Evolutionary conservation across 2,113 vertebrate species (phyloP).

Genomic region (Progne subis): DNA sequence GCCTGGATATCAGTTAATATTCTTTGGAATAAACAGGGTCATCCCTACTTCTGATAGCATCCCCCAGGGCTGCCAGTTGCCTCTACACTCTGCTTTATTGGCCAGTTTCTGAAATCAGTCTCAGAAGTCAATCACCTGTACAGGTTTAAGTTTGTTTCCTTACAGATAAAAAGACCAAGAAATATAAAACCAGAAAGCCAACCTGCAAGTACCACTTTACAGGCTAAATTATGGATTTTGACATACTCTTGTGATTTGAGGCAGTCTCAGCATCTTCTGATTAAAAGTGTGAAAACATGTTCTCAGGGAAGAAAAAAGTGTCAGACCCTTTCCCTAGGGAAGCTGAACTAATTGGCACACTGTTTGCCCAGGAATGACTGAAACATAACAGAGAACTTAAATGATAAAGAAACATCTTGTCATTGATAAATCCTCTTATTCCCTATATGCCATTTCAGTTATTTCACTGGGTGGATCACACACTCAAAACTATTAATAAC

Average conservation of each 20-base stretch:
- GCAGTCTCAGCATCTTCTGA: background rate
- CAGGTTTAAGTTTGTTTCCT: background rate
- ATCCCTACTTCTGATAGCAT: background rate
- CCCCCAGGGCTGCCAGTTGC: background rate
- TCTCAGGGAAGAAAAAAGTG: background rate
- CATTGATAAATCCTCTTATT: background rate
- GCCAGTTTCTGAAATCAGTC: background rate
- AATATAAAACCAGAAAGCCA: background rate
- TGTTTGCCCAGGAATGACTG: background rate
- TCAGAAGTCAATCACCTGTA: background rate
- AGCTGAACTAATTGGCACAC: background rate
- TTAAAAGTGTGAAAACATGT: conserved; percentile 6
- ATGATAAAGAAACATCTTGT: background rate
- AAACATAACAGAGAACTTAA: background rate
- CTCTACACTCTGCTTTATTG: background rate
- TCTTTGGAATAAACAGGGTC: background rate
- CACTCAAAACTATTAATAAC: background rate
- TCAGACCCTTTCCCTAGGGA: background rate
- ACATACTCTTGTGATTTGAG: background rate
- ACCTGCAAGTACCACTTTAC: background rate
- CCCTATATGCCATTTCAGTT: background rate
- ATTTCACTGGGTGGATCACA: background rate
- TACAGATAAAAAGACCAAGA: background rate
- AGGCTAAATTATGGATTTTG: background rate
- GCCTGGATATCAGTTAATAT: background rate